phyloP scores from a whole-genome alignment of 2,797 vertebrate species.

The Natrix natrix region DNA sequence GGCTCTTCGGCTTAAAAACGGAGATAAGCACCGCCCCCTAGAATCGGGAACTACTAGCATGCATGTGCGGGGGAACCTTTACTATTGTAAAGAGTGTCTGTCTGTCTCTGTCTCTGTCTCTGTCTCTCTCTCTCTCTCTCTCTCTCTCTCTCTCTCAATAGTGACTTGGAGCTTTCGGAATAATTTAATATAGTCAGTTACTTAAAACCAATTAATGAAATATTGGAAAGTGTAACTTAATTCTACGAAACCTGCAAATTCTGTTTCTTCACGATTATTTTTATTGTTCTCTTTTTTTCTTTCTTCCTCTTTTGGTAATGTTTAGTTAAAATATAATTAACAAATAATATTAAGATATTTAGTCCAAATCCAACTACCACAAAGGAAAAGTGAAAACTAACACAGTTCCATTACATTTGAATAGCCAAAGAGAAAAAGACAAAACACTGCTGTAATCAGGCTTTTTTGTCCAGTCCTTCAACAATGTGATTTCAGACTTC shows the following conservation, averaged over 20 bases:
- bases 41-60: too few relatives aligned
- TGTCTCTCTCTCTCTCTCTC: neutral
- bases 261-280: neutral
- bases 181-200: neutral
- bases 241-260: neutral
- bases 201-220: neutral
- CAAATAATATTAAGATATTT: neutral
- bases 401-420: neutral
- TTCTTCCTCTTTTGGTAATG: neutral
- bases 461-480: neutral
- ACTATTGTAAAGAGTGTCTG: neutral
- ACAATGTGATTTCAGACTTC: neutral
- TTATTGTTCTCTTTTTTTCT: neutral
- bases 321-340: neutral
- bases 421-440: neutral
- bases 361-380: neutral
- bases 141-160: neutral
- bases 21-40: too few relatives aligned
- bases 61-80: too few relatives aligned
- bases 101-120: neutral
- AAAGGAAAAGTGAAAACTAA: neutral
- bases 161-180: neutral
- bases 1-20: too few relatives aligned
- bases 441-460: neutral
- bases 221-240: neutral